These are phyloP conservation scores for Azemiops feae DNA, from an alignment of 2,113 vertebrate species.

Conservation along the genomic window DNA sequence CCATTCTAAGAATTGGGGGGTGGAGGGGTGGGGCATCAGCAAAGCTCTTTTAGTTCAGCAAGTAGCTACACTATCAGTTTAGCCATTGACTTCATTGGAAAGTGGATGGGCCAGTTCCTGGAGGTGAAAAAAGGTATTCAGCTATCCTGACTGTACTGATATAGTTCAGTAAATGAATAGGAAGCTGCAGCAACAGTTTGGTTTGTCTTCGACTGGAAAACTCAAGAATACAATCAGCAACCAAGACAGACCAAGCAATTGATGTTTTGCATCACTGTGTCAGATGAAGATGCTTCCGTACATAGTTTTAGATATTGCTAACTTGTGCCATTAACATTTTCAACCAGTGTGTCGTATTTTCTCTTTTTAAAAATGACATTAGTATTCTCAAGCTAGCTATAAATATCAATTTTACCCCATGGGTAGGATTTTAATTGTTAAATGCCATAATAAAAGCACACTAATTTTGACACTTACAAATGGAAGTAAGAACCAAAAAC, in stretches of 20 bases:
- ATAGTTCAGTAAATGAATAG: slow-evolving; percentile 42
- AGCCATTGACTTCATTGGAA: slow-evolving; percentile 2
- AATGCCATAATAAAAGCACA: slow-evolving; percentile 78
- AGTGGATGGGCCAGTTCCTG: slow-evolving; percentile 30
- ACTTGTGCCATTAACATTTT: slow-evolving; percentile 84
- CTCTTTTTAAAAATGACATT: slow-evolving; percentile 68
- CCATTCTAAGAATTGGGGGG: slow-evolving; percentile 44
- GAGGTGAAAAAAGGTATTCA: slow-evolving; percentile 27
- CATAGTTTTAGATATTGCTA: slow-evolving; percentile 81
- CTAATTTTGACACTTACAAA: slow-evolving; percentile 67
- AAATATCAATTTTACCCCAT: slow-evolving; percentile 81
- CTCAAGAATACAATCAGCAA: slow-evolving; percentile 27
- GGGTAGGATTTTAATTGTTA: slow-evolving; percentile 80
- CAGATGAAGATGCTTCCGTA: slow-evolving; percentile 72
- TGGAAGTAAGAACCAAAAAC: slow-evolving; percentile 72
- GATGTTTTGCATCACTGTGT: slow-evolving; percentile 71
- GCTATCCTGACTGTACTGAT: slow-evolving; percentile 27
- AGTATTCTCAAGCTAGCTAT: slow-evolving; percentile 74
- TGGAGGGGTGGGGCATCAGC: slow-evolving; percentile 52
- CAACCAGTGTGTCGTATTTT: slow-evolving; percentile 72
- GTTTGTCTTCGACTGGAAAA: slow-evolving; percentile 54
- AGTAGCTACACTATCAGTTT: slow-evolving; percentile 38
- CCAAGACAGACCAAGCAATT: slow-evolving; percentile 62
- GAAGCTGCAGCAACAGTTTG: slow-evolving; percentile 52
- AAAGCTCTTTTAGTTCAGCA: slow-evolving; percentile 43